Conservation (phyloP, 2,888 invertebrate genomes). For the Theretra japonica region DNA sequence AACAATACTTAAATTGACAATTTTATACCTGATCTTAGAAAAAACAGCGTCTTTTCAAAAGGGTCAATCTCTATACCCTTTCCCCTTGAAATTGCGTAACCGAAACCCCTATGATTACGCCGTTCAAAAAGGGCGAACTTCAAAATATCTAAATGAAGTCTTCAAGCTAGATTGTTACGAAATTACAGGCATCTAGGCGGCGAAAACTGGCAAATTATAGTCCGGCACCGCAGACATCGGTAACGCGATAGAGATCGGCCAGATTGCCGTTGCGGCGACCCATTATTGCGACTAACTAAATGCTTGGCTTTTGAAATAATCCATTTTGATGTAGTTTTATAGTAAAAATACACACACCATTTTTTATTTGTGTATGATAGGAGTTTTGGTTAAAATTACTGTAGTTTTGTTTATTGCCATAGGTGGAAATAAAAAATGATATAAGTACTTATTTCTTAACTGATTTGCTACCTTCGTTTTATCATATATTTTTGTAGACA, state of each 20-base stretch:
- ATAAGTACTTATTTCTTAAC: too few species aligned
- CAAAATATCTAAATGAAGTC: constrained; percentile 71
- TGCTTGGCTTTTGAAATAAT: constrained; percentile 36
- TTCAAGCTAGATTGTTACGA: constrained; percentile 72
- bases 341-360: not conserved
- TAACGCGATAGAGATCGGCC: constrained; percentile 66
- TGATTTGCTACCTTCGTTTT: too few species aligned
- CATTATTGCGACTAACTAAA: constrained; percentile 64
- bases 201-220: constrained; percentile 81
- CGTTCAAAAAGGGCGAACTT: constrained; percentile 52
- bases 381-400: too few species aligned
- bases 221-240: constrained; percentile 66
- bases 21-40: too few species aligned
- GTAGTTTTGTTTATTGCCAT: too few species aligned
- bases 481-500: too few species aligned
- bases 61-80: too few species aligned
- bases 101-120: constrained; percentile 15
- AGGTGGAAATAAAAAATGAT: too few species aligned
- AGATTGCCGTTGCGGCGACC: constrained; percentile 69
- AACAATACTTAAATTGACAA: too few species aligned
- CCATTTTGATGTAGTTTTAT: not conserved
- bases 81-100: constrained; percentile 4
- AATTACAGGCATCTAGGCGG: constrained; percentile 79
- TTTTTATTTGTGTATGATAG: too few species aligned
- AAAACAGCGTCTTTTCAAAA: too few species aligned